These are phyloP conservation scores for Pseudochirops cupreus DNA, from an alignment of 2,797 vertebrate genomes.

Conservation along the genomic window DNA sequence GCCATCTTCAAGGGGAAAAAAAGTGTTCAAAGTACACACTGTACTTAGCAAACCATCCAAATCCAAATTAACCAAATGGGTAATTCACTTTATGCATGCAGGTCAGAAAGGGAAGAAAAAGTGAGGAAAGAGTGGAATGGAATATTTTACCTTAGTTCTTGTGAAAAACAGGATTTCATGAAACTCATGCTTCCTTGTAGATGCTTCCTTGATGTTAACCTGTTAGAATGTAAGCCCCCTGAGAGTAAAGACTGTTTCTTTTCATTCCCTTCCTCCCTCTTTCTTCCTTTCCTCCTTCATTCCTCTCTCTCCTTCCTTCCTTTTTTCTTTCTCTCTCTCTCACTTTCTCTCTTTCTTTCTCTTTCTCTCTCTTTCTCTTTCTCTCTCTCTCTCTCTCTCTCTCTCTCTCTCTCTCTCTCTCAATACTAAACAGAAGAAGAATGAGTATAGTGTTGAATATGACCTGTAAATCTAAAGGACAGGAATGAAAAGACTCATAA, in stretches of 20 bases:
- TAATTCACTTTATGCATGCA: not conserved
- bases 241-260: not conserved
- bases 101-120: not conserved
- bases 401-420: not conserved
- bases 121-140: not conserved
- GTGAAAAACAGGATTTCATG: not conserved
- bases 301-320: too few species aligned
- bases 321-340: not conserved
- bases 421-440: not conserved
- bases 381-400: not conserved
- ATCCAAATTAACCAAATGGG: not conserved
- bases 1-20: not conserved
- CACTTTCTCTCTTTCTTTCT: not conserved
- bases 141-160: not conserved
- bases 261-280: not conserved
- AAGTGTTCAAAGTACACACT: not conserved
- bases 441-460: not conserved
- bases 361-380: not conserved
- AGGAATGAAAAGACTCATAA: not conserved
- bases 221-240: not conserved
- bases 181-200: not conserved
- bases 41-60: not conserved
- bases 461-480: not conserved
- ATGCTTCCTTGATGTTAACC: not conserved
- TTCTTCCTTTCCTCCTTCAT: too few species aligned